Base-by-base conservation (phyloP, 2,888 invertebrate species). In the Chouioia cunea region DNA sequence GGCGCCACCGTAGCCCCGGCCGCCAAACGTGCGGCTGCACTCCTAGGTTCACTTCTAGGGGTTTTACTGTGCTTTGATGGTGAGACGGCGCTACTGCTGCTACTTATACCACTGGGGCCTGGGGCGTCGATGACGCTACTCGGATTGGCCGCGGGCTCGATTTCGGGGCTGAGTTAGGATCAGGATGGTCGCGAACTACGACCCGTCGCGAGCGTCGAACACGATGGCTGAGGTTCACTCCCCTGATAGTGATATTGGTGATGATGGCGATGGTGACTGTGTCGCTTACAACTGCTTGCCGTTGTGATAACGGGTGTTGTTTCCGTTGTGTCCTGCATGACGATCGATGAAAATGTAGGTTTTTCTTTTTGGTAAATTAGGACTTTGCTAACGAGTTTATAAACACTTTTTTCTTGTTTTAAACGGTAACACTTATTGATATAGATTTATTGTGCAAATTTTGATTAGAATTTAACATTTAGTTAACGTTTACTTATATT, bases 161-260 rank as follows among this genome's bases (percentile, higher is more conserved):
- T 57, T 22, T 67, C 64, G 64, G 64, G 73, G 47, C 57, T 73
- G 65, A 70, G 73, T 67, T 72, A 74, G 72, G 72, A 74, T 73
- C 72, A 74, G 62, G 73, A 73, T 57, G 15, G 66, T 10, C 52
- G 57, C 18, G 65, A 54, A 12, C 20, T 23, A 27, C 57, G 53
- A 16, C 66, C 58, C 23, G 58, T 22, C 12, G 48, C 2, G 59
- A 53, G 16, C 44, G 47, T 10, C 36, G 63, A 56, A 63, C 60
- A 66, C 36, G 58, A 27, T 0, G 70, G n/a, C 46, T 47, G 18
- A 15, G 22, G 57, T 22, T 57, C 53, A 10, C 48, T 44, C 1
- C 12, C 36, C 36, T 36, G 36, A 6, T 36, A 36, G 10, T 36
- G 36, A 27, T 27, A 27, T 6, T 27, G 27, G 12, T 36, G 36